These are phyloP conservation scores for Holacanthus passer DNA, from an alignment of 2,113 vertebrate genomes.

Conservation along the genomic window DNA sequence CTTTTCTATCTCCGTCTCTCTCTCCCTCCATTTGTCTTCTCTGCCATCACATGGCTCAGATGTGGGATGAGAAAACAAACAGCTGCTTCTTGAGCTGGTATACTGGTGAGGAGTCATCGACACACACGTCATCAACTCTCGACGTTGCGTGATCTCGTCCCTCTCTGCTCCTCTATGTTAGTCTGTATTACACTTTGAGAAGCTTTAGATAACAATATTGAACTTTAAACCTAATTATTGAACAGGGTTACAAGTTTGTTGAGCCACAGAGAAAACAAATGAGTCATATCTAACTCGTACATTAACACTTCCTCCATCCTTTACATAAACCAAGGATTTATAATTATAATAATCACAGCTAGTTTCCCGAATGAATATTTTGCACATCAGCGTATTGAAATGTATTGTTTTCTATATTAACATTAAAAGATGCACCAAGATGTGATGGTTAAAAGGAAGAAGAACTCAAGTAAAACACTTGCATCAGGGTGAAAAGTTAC, in stretches of 20 bases:
- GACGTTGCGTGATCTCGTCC: background rate
- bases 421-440: background rate
- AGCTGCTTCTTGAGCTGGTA: conserved; percentile 37
- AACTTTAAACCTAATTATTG: too few species aligned
- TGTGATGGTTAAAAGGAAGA: background rate
- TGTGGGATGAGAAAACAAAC: conserved; percentile 34
- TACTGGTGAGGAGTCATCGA: conserved; percentile 1
- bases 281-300: too few species aligned
- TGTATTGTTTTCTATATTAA: too few species aligned
- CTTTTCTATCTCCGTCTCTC: conserved; percentile 46
- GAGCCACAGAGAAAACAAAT: too few species aligned
- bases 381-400: too few species aligned
- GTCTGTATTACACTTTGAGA: background rate
- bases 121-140: background rate
- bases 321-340: too few species aligned
- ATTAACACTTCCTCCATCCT: too few species aligned
- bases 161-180: background rate
- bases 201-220: background rate
- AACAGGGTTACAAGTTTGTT: too few species aligned
- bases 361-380: too few species aligned
- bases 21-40: conserved; percentile 11
- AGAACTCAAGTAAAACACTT: too few species aligned
- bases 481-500: background rate
- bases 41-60: conserved; percentile 38
- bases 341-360: too few species aligned